Evolutionary conservation across 1,140 invertebrate species (phyloP).

Genomic region (Sycophaga agraensis): DNA sequence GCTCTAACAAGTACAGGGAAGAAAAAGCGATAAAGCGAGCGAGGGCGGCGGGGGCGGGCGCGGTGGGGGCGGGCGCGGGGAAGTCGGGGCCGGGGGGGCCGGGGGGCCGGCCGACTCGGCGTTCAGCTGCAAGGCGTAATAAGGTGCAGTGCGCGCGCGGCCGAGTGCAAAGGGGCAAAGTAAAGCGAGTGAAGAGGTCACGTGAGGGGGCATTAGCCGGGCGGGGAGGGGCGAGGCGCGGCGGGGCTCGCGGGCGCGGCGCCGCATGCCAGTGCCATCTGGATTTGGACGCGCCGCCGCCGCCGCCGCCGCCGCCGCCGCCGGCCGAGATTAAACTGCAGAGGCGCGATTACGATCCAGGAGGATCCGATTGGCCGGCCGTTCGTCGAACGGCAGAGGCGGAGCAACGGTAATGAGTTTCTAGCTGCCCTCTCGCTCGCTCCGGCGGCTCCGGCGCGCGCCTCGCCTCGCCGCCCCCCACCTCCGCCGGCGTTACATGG

Average conservation of each 20-base stretch:
- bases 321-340: constrained; percentile 56
- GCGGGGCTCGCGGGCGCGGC: background rate
- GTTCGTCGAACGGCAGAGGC: constrained; percentile 53
- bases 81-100: background rate
- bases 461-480: background rate
- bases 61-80: background rate
- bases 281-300: constrained; percentile 41
- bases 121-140: too few species aligned
- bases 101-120: too few species aligned
- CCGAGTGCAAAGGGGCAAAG: too few species aligned
- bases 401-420: constrained; percentile 58
- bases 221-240: background rate
- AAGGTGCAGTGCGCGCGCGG: background rate
- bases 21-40: background rate
- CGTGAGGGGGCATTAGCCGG: background rate
- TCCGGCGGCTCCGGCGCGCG: background rate
- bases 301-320: too few species aligned
- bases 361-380: constrained; percentile 52
- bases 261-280: constrained; percentile 11
- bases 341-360: constrained; percentile 54
- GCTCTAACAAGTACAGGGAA: too few species aligned
- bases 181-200: background rate
- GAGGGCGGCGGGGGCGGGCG: background rate
- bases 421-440: constrained; percentile 36
- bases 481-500: constrained; percentile 14